Evolutionary conservation across 2,797 vertebrate genomes (phyloP), one percentile per base, ranked within the genome.

Genomic region (Tauraco hartlaubi): DNA sequence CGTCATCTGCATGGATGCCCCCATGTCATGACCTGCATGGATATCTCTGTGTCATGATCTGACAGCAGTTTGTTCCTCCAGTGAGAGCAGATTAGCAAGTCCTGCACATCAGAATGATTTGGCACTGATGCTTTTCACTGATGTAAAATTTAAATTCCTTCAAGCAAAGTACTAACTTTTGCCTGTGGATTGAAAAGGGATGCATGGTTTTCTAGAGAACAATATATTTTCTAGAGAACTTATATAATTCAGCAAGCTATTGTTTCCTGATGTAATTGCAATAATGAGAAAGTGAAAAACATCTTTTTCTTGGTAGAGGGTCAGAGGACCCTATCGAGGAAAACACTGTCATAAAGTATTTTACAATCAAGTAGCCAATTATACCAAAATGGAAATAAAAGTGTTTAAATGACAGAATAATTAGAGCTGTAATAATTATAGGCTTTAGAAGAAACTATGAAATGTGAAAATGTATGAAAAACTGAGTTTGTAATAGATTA

Each of bases 391-490:
- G n/a, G 56, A 93, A 94, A 91, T 56, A 81, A 62, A 95, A 63
- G 29, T 59, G n/a, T 82, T 95, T 89, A 95, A 97, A 94, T 92
- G 76, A 87, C 66, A 93, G 73, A 64, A 81, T 90, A 96, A 96
- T 85, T 94, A 88, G 55, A 92, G 26, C 37, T 37, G 12, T 72
- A 62, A 69, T 79, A 91, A 95, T 91, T 88, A 93, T 1, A 94
- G 43, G 15, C 25, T 95, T 93, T 94, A 88, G 28, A 11, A 74
- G 26, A 69, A 91, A 95, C 64, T 94, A 56, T 83, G 74, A 92
- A 97, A 88, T 51, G 48, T 81, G 35, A 88, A 92, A 87, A 86
- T 5, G 3, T 31, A 72, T 59, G 13, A 80, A 95, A 95, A 95
- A n/a, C 8, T 58, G 55, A 51, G 29, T 64, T 76, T 92, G 43